A percentile compares a stretch with the other conserved stretches of the same genome.
These are phyloP conservation scores for Galeopterus variegatus DNA, from an alignment of 2,113 vertebrate genomes.

Conservation along the genomic window DNA sequence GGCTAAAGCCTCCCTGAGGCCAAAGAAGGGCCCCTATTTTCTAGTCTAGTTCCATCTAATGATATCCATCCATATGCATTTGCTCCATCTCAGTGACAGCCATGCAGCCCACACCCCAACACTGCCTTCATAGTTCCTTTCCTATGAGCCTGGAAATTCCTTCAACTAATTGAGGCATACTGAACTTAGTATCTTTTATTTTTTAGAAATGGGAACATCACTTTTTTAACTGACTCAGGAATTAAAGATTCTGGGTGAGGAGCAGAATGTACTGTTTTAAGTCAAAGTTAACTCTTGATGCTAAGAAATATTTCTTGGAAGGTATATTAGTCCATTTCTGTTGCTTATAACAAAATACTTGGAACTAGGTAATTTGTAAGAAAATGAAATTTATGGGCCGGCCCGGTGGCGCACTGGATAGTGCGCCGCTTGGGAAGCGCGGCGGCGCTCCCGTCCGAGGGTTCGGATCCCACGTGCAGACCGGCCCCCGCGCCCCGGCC, in stretches of 20 bases:
- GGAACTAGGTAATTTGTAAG: no score
- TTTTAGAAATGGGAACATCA: background rate
- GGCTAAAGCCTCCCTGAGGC: background rate
- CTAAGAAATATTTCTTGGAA: conserved; percentile 16
- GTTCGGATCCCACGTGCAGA: no score
- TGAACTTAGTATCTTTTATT: background rate
- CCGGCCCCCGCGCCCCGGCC: no score
- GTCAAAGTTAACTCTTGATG: background rate
- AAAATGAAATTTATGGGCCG: no score
- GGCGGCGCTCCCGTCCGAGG: no score
- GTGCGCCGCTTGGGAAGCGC: no score
- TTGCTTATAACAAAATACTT: no score
- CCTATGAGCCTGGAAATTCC: background rate
- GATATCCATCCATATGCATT: background rate
- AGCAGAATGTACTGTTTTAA: background rate
- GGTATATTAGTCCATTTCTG: no score
- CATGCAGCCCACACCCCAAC: conserved; percentile 22
- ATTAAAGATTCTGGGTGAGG: background rate
- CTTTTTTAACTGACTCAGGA: conserved; percentile 18
- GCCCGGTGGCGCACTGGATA: no score
- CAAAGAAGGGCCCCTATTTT: background rate
- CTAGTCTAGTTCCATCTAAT: background rate
- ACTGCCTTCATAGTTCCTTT: conserved; percentile 4
- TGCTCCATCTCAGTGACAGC: background rate
- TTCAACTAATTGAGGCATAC: conserved; percentile 10